Conservation (phyloP, 2,888 invertebrate species). For the Dicycla oo region DNA sequence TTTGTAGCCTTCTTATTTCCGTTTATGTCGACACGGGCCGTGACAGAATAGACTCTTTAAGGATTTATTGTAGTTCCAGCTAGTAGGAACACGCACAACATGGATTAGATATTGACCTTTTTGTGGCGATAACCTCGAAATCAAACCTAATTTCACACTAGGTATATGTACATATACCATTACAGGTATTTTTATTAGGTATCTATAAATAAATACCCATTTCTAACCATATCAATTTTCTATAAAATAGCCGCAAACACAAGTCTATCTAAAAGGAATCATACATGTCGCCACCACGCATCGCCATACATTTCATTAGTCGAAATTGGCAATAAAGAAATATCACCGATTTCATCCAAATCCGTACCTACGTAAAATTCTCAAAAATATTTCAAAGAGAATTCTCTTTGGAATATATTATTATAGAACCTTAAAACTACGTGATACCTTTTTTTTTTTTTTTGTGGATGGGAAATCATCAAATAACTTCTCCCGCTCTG, state of each 20-base stretch:
- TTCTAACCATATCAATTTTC: background rate
- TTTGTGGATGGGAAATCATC: no score
- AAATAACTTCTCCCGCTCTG: no score
- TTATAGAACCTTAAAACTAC: slow-evolving; percentile 1
- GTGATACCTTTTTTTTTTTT: no score
- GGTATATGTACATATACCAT: background rate
- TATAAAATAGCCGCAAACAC: background rate
- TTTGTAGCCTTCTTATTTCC: slow-evolving; percentile 3
- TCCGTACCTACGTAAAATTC: background rate
- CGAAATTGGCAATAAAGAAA: slow-evolving; percentile 13
- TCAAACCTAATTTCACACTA: background rate
- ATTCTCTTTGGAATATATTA: slow-evolving; percentile 7
- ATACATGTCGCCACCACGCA: slow-evolving; percentile 2
- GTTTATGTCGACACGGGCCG: background rate
- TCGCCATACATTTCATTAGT: slow-evolving; percentile 14
- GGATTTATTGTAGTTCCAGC: background rate
- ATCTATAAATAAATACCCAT: background rate
- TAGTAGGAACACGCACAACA: background rate
- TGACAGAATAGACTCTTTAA: background rate
- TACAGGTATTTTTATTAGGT: background rate
- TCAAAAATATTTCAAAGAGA: slow-evolving; percentile 1
- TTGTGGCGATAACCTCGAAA: background rate
- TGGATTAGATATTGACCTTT: background rate
- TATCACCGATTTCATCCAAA: background rate
- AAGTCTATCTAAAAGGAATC: background rate